Base-by-base conservation (phyloP, 2,113 vertebrate species). In the Pelecanoides urinatrix region DNA sequence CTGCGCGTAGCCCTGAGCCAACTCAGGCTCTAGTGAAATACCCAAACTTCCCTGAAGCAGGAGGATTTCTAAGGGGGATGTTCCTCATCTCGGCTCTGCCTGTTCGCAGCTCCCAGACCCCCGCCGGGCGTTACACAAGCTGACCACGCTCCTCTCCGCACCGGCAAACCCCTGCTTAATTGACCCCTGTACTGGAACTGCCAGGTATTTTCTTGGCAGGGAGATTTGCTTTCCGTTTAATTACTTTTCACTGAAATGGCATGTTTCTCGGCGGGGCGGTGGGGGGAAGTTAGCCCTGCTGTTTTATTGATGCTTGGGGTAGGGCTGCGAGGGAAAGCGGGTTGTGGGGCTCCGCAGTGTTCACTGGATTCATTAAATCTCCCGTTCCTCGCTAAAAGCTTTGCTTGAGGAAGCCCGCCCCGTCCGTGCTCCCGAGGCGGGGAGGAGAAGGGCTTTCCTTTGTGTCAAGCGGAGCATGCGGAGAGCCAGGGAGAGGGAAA, bases 131-230 rank as follows among this genome's bases (percentile, higher is more conserved):
- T 94, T 86, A 30, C 5, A 1, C 61, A 61, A 79, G 32, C 75
- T 65, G 65, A 67, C 56, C 56, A 36, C 0, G 0, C 12, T 95
- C 6, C 19, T 55, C 45, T 75, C 63, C 18, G 63, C 50, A 20
- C 45, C 0, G 0, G 36, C 75, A 82, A 76, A 56, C 67, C 55
- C 40, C 76, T 62, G 20, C 44, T 74, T 77, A 80, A 89, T 92
- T 92, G 67, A 73, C 63, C 88, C 67, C 50, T 34, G 30, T 67
- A n/a, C 76, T 81, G 67, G n/a, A 94, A 42, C 86, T 78, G 77
- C 92, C 92, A 96, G 96, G 80, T 97, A 96, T 95, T 97, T 97
- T 92, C 92, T 95, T 94, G 94, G 86, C 86, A 79, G 82, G 56
- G 58, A 70, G 80, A 74, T 94, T 86, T 85, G 85, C 89, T 97